phyloP scores from a whole-genome alignment of 2,113 vertebrate species.

The Albula glossodonta region DNA sequence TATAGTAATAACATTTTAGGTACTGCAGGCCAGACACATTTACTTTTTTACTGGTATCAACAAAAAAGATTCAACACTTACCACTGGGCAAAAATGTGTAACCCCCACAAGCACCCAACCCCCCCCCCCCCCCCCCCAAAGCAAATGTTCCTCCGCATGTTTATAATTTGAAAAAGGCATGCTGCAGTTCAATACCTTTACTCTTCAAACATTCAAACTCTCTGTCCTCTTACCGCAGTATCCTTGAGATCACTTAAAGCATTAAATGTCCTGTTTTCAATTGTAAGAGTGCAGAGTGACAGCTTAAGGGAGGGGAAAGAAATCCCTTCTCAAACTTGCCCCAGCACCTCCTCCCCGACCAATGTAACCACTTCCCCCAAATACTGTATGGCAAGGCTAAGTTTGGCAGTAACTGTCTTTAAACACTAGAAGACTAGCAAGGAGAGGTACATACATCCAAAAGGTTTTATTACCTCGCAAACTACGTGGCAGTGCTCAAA shows the following conservation, averaged over 20 bases:
- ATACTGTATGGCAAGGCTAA: constrained; percentile 58
- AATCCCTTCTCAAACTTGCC: constrained; percentile 29
- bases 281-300: constrained; percentile 31
- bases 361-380: constrained; percentile 39
- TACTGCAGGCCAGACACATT: background rate
- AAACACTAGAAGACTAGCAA: constrained; percentile 43
- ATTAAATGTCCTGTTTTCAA: background rate
- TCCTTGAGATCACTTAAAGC: background rate
- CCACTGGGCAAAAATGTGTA: no score
- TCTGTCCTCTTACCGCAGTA: background rate
- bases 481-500: constrained; percentile 41
- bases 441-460: constrained; percentile 33
- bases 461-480: constrained; percentile 53
- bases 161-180: background rate
- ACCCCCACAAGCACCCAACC: background rate
- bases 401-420: constrained; percentile 36
- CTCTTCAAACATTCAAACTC: background rate
- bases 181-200: background rate
- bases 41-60: background rate
- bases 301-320: constrained; percentile 58
- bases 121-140: background rate
- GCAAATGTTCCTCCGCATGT: background rate
- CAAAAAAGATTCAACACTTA: no score
- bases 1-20: background rate
- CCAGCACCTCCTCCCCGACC: constrained; percentile 41